A percentile compares a stretch with the other conserved stretches of the same genome.
These are phyloP conservation scores for Triplophysa rosa DNA, from an alignment of 2,113 vertebrate species.

Conservation along the genomic window DNA sequence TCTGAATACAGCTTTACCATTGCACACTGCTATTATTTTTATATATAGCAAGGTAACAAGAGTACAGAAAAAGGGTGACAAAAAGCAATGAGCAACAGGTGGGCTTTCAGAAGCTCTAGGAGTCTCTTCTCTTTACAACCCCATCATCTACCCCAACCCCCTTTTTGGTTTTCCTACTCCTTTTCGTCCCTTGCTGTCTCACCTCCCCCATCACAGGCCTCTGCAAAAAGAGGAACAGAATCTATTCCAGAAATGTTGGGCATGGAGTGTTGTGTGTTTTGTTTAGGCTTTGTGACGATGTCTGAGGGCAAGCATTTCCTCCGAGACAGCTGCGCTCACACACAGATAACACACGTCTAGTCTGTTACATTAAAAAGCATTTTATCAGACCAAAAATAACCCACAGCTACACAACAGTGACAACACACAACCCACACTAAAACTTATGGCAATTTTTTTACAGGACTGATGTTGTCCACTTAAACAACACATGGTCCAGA, in stretches of 20 bases:
- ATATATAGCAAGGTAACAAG: neutral
- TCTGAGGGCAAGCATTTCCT: constrained; percentile 55
- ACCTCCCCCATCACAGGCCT: constrained; percentile 61
- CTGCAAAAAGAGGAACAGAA: constrained; percentile 57
- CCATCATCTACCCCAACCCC: no score
- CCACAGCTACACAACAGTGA: neutral
- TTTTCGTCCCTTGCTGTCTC: constrained; percentile 17
- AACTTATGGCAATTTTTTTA: neutral
- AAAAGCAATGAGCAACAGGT: neutral
- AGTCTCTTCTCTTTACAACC: neutral
- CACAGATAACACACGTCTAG: constrained; percentile 30
- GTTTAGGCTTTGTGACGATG: constrained; percentile 62
- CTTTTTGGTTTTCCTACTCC: neutral
- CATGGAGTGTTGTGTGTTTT: constrained; percentile 58
- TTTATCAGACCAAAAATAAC: constrained; percentile 38
- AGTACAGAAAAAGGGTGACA: neutral
- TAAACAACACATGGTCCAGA: neutral
- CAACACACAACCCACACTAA: no score
- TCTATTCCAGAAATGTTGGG: constrained; percentile 74
- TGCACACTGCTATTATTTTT: neutral
- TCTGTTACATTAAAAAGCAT: constrained; percentile 1
- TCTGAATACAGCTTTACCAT: neutral
- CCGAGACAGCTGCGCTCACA: constrained; percentile 40
- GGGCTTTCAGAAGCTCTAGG: neutral
- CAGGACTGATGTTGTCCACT: neutral